phyloP scores from a whole-genome alignment of 1,140 invertebrate species.

The Megalopta genalis region DNA sequence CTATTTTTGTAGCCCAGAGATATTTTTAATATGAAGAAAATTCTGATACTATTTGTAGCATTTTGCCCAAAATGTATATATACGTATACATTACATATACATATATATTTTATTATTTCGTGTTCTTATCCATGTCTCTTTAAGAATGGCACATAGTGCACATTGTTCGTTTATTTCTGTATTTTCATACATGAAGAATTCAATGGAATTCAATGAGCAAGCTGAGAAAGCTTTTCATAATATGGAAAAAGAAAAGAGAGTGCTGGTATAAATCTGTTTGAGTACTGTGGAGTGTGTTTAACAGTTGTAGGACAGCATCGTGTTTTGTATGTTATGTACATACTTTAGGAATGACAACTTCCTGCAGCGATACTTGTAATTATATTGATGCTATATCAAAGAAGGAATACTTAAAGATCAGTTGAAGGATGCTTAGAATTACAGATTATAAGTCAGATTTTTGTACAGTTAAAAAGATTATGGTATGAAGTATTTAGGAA shows the following conservation, averaged over 20 bases:
- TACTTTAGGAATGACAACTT: constrained; percentile 34
- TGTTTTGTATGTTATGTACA: constrained; percentile 38
- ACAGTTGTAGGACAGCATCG: constrained; percentile 35
- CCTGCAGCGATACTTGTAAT: constrained; percentile 40
- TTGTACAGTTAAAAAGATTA: constrained; percentile 36
- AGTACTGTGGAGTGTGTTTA: background rate
- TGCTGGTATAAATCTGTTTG: background rate
- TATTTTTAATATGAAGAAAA: constrained; percentile 61
- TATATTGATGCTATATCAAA: constrained; percentile 5
- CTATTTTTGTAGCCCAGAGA: constrained; percentile 60
- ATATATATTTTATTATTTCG: constrained; percentile 51
- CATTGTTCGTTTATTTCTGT: constrained; percentile 36
- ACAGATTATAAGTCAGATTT: constrained; percentile 10
- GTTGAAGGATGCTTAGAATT: constrained; percentile 9
- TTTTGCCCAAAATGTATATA: constrained; percentile 29
- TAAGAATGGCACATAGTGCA: constrained; percentile 36
- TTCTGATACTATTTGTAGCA: constrained; percentile 42
- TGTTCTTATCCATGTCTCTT: constrained; percentile 38
- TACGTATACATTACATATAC: background rate
- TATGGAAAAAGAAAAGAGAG: background rate
- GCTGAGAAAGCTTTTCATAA: background rate
- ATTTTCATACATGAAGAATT: constrained; percentile 21
- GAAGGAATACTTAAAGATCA: background rate
- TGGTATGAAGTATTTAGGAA: constrained; percentile 25
- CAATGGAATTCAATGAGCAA: background rate